These are phyloP conservation scores for Palythoa grandis DNA, from an alignment of 92 coral and sea anemone species.

Conservation along the genomic window DNA sequence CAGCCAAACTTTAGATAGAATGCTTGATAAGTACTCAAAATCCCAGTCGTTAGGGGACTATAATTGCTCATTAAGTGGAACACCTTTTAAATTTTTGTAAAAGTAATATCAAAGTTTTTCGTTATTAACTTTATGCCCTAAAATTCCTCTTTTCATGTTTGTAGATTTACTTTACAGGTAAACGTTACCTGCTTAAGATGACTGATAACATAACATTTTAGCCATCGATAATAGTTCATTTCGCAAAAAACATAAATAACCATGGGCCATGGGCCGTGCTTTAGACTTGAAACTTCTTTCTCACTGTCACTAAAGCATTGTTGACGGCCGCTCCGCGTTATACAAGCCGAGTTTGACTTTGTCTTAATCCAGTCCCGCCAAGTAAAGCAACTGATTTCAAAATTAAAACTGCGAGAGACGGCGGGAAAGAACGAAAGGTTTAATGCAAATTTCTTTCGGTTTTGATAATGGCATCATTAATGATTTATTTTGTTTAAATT, in stretches of 20 bases:
- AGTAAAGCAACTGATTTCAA: background rate
- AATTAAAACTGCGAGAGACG: background rate
- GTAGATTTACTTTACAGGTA: background rate
- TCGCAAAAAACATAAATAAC: background rate
- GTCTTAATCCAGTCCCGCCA: background rate
- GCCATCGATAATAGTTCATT: background rate
- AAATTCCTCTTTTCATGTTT: background rate
- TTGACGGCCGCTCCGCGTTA: background rate
- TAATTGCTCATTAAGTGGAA: conserved; percentile 42
- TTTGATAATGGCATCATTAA: conserved; percentile 48
- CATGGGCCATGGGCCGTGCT: background rate
- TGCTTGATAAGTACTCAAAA: conserved; percentile 7
- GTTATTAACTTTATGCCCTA: background rate
- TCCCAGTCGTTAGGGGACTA: conserved; percentile 16
- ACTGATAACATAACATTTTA: conserved; percentile 14
- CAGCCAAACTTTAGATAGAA: background rate
- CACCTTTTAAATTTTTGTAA: background rate
- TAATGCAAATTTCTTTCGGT: conserved; percentile 47
- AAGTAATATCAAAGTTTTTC: background rate
- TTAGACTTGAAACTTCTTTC: background rate
- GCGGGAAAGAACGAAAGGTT: conserved; percentile 17
- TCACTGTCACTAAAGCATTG: background rate
- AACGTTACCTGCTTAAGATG: background rate
- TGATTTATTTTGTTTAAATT: conserved; percentile 45
- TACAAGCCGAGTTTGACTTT: background rate